Evolutionary conservation across 2,888 invertebrate genomes (phyloP), one percentile per base, ranked within the genome.

Genomic region (Sabatieria punctata): DNA sequence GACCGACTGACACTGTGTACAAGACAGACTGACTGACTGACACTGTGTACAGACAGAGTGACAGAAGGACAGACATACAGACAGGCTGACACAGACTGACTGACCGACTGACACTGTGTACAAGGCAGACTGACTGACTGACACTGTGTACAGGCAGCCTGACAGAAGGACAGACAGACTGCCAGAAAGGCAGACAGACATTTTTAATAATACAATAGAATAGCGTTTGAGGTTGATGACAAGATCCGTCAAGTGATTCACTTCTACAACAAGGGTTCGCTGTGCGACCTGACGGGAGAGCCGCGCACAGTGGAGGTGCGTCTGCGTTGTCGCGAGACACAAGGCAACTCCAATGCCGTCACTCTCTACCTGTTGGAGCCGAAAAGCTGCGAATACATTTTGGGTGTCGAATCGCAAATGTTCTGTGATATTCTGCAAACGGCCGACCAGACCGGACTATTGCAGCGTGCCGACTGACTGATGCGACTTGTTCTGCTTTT

Each of bases 381-480:
- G 0, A 78, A 79, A 60, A 80, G 82, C 0, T 95, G 95, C 64
- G 83, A 88, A 68, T 95, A 95, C 65, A 79, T 88, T 46, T 71
- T 97, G 44, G 85, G 83, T 44, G 85, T 95, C 0, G 91, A 93
- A 64, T 86, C 91, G 0, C 80, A 83, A 0, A 68, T 89, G 8
- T 79, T 93, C 56, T 91, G 91, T 69, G 78, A 82, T 58, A 77
- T 91, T 53, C 67, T 89, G 44, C 76, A 79, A 2, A 71, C 77
- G 52, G 84, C 82, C 1, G 85, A 89, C 66, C 78, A 82, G 24
- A 73, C 80, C 60, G 89, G 86, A 30, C 46, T 59, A 2, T 27
- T 48, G 23, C 24, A 23, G 21, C 4, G 3, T 18, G 4, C 27
- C 27, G 24, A 4, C 15, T 15, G 19, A 36, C 8, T 11, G 8